phyloP scores from a whole-genome alignment of 2,113 vertebrate species.

The Rhabdornis inornatus region DNA sequence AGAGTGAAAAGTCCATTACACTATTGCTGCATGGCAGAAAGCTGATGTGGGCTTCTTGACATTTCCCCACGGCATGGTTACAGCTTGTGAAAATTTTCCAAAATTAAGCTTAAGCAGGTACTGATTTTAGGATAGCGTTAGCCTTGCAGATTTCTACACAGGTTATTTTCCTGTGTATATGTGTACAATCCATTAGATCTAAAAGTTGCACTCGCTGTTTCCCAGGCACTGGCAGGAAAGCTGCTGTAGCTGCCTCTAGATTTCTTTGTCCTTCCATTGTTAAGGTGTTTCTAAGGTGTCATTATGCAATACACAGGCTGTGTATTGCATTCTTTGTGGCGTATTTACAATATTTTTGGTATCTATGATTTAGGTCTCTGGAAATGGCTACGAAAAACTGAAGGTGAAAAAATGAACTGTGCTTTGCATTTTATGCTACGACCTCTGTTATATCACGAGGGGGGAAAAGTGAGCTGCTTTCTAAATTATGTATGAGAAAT shows the following conservation, averaged over 20 bases:
- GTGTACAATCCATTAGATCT: background rate
- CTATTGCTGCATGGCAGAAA: background rate
- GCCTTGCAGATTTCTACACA: background rate
- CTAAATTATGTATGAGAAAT: background rate
- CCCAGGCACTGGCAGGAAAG: background rate
- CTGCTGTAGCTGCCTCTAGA: background rate
- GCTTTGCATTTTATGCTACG: background rate
- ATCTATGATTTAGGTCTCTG: background rate
- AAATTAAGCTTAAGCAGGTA: background rate
- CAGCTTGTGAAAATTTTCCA: background rate
- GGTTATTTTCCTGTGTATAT: background rate
- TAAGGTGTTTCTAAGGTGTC: background rate
- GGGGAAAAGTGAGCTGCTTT: background rate
- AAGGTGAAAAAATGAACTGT: background rate
- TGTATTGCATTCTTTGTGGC: background rate
- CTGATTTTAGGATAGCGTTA: background rate
- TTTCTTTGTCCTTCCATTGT: background rate
- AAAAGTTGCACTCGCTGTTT: background rate
- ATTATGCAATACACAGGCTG: background rate
- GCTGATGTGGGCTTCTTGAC: background rate
- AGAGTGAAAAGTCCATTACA: background rate
- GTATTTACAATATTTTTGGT: background rate
- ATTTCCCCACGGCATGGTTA: background rate
- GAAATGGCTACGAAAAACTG: background rate
- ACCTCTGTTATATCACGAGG: background rate